These are phyloP conservation scores for Eutrigla gurnardus DNA, from an alignment of 2,797 vertebrate genomes.

Conservation along the genomic window DNA sequence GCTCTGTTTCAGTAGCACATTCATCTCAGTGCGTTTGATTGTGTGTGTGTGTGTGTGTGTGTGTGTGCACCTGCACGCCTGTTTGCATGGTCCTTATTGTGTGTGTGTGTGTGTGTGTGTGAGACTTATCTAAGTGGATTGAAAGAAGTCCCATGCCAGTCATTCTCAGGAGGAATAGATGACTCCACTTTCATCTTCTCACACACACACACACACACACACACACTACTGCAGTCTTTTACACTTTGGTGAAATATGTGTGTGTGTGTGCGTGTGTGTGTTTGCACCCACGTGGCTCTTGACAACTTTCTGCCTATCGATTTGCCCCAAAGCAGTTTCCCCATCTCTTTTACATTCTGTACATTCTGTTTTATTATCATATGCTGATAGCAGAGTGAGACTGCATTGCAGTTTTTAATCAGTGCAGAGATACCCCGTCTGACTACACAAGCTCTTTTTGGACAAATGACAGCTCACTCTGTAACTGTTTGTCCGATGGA, in stretches of 20 bases:
- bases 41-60: slow-evolving; percentile 11
- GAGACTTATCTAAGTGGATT: slow-evolving; percentile 35
- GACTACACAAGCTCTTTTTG: slow-evolving; percentile 50
- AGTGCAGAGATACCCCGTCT: slow-evolving; percentile 37
- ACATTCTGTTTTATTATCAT: slow-evolving; percentile 46
- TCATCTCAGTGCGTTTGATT: slow-evolving; percentile 52
- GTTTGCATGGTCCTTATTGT: slow-evolving; percentile 33
- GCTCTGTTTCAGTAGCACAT: slow-evolving; percentile 41
- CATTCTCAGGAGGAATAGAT: slow-evolving; percentile 48
- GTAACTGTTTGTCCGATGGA: slow-evolving; percentile 45
- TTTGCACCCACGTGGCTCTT: slow-evolving; percentile 38
- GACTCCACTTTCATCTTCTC: slow-evolving; percentile 59
- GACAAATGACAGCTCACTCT: slow-evolving; percentile 38
- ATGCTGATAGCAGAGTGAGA: slow-evolving; percentile 56
- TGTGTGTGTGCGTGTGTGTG: slow-evolving; percentile 6
- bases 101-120: slow-evolving; percentile 32
- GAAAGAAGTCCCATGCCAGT: slow-evolving; percentile 44
- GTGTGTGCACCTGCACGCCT: slow-evolving; percentile 27
- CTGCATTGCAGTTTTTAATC: slow-evolving; percentile 69
- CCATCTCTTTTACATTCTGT: background rate
- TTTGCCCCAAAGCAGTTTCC: slow-evolving; percentile 47
- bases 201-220: background rate
- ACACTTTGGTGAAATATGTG: slow-evolving; percentile 19
- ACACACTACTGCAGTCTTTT: slow-evolving; percentile 36
- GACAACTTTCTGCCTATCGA: slow-evolving; percentile 52